Evolutionary conservation across 2,797 vertebrate genomes (phyloP).

Genomic region (Miichthys miiuy): DNA sequence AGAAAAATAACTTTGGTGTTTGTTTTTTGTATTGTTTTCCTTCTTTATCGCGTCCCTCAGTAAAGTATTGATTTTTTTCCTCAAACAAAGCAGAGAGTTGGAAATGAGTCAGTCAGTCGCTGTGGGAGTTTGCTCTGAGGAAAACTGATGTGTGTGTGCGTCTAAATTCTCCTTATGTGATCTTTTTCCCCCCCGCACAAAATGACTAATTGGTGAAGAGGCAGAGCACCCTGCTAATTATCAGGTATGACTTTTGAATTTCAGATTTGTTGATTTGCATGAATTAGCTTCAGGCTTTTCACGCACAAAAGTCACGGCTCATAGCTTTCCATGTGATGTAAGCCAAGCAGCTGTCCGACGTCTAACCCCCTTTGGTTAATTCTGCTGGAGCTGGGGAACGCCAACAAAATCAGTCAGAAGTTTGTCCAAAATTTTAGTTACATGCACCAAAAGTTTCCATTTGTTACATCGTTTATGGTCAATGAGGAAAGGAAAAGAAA

Average conservation of each 20-base stretch:
- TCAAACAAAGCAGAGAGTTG: conserved; percentile 32
- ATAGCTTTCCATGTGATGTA: neutral
- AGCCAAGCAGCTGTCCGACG: neutral
- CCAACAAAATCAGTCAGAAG: conserved; percentile 6
- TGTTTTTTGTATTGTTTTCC: conserved; percentile 26
- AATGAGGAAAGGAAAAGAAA: neutral
- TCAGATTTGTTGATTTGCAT: conserved; percentile 38
- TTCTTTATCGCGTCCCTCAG: conserved; percentile 32
- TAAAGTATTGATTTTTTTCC: conserved; percentile 52
- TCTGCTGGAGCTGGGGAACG: conserved; percentile 4
- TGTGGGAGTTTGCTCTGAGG: conserved; percentile 25
- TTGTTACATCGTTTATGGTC: neutral
- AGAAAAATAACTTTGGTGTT: conserved; percentile 6
- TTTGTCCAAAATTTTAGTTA: neutral
- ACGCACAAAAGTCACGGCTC: conserved; percentile 19
- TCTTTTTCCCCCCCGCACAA: neutral
- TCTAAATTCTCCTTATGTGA: neutral
- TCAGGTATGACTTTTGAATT: conserved; percentile 42
- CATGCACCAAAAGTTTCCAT: conserved; percentile 22
- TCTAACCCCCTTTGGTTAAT: conserved; percentile 2
- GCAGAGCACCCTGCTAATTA: conserved; percentile 2
- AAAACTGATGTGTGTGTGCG: conserved; percentile 1
- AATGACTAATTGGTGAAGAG: conserved; percentile 18
- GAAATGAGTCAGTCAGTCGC: conserved; percentile 32
- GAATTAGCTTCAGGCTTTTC: conserved; percentile 39